Conservation (phyloP, 2,888 invertebrate genomes). For the Byasa hedistus region DNA sequence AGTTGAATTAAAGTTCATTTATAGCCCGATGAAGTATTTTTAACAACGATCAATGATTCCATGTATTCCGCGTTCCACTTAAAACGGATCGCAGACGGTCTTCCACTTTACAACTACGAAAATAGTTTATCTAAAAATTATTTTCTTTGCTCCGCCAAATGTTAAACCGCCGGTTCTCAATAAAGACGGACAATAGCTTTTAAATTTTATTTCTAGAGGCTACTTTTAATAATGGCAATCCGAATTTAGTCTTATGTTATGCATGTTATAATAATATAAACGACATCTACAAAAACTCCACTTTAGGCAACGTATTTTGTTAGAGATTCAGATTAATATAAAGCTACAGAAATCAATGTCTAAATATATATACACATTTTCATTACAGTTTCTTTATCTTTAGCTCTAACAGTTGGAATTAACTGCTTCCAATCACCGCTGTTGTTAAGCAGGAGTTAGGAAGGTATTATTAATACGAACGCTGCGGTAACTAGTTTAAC, state of each 20-base stretch:
- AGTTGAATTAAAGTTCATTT: constrained; percentile 7
- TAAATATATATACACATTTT: no score
- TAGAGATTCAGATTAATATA: no score
- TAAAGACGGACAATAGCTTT: background rate
- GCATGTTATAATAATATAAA: background rate
- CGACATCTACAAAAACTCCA: background rate
- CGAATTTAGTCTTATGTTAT: background rate
- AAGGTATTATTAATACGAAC: no score
- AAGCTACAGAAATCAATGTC: no score
- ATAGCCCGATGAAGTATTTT: constrained; percentile 11
- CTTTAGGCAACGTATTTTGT: no score
- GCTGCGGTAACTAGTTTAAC: no score
- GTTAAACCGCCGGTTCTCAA: background rate
- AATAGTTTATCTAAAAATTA: constrained; percentile 23
- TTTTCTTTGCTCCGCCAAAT: constrained; percentile 3
- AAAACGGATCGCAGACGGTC: constrained; percentile 14
- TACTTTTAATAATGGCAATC: background rate
- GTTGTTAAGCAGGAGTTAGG: no score
- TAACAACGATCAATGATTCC: constrained; percentile 18
- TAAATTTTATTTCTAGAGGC: background rate
- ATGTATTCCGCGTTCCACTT: constrained; percentile 10
- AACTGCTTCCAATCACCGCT: no score
- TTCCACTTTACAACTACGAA: constrained; percentile 14
- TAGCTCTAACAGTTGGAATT: no score
- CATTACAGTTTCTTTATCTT: no score